These are phyloP conservation scores for Sylvietta virens DNA, from an alignment of 2,113 vertebrate genomes.

Conservation along the genomic window DNA sequence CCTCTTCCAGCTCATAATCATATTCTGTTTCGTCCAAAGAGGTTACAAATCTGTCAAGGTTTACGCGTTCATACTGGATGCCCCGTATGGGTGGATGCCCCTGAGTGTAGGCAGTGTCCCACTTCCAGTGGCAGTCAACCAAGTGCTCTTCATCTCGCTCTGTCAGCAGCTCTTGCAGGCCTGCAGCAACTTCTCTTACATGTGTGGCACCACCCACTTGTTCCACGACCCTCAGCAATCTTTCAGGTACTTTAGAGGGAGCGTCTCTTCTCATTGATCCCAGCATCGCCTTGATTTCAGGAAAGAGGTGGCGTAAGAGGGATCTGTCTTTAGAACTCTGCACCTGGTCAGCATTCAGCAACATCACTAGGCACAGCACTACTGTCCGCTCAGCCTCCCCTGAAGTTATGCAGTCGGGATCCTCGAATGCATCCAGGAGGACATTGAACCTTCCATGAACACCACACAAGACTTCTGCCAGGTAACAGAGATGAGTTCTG, in stretches of 20 bases:
- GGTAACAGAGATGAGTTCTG: conserved; percentile 69
- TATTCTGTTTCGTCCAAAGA: background rate
- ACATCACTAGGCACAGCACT: conserved; percentile 77
- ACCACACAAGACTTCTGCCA: conserved; percentile 71
- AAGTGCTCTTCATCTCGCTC: conserved; percentile 71
- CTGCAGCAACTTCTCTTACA: conserved; percentile 46
- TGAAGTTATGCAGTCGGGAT: conserved; percentile 49
- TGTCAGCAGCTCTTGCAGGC: conserved; percentile 69
- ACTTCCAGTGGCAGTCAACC: conserved; percentile 76
- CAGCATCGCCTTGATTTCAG: conserved; percentile 19
- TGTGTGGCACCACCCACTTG: background rate
- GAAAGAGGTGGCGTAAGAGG: conserved; percentile 39
- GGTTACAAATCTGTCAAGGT: conserved; percentile 55
- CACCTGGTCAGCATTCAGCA: conserved; percentile 69
- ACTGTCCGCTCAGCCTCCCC: conserved; percentile 76
- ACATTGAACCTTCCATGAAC: conserved; percentile 66
- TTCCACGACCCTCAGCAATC: conserved; percentile 56
- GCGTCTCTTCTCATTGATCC: background rate
- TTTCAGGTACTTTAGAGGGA: conserved; percentile 60
- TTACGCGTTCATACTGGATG: conserved; percentile 65
- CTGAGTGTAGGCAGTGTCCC: conserved; percentile 58
- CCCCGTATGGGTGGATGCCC: conserved; percentile 47
- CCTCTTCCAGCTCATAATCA: conserved; percentile 7
- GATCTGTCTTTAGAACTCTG: conserved; percentile 13
- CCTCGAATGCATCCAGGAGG: conserved; percentile 71